Percentiles rank a stretch among this genome's conserved stretches.
Evolutionary conservation across 2,113 vertebrate genomes (phyloP).

Genomic region (Climacteris rufus): DNA sequence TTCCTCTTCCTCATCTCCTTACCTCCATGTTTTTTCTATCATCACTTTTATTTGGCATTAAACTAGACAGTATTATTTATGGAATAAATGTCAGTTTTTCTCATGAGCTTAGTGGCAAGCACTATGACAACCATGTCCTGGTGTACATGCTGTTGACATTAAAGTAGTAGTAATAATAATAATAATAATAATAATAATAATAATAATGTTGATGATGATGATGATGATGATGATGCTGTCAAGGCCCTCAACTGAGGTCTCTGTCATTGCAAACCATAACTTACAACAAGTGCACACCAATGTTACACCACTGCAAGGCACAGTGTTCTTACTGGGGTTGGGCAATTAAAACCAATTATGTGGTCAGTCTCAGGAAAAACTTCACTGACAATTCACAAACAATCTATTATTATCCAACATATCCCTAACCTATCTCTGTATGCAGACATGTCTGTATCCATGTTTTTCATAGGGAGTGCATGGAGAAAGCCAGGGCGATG

Average conservation of each 20-base stretch:
- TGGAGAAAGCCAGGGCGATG: neutral
- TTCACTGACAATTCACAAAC: neutral
- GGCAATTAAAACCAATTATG: neutral
- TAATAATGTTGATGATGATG: neutral
- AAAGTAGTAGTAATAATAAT: neutral
- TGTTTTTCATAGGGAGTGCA: neutral
- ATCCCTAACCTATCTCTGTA: neutral
- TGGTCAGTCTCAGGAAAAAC: neutral
- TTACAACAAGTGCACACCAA: neutral
- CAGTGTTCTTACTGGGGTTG: neutral
- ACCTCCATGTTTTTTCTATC: neutral
- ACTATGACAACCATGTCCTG: neutral
- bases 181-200: neutral
- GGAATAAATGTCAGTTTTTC: neutral
- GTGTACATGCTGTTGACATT: neutral
- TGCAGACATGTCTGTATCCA: fast-evolving
- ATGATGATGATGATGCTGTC: neutral
- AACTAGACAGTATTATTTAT: neutral
- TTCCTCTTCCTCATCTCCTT: neutral
- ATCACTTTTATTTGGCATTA: neutral
- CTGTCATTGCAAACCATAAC: neutral
- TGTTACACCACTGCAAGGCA: neutral
- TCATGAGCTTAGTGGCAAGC: neutral
- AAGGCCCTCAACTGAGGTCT: neutral
- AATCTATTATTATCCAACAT: neutral